phyloP scores from a whole-genome alignment of 2,113 vertebrate genomes.

The Piaya cayana region DNA sequence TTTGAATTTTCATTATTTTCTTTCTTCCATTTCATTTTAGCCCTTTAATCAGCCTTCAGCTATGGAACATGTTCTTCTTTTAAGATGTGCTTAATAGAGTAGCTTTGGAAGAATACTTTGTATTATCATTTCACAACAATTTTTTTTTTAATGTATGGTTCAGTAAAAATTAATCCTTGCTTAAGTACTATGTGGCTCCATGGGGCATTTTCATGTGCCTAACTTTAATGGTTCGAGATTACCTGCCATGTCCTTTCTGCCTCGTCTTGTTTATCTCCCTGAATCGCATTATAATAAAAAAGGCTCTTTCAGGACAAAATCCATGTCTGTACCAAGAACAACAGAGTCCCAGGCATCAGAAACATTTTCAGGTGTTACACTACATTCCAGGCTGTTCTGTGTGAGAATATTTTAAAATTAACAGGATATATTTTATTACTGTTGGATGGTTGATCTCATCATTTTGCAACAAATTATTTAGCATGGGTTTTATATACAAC shows the following conservation, averaged over 20 bases:
- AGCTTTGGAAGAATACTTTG: neutral
- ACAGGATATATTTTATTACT: neutral
- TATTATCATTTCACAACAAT: conserved; percentile 46
- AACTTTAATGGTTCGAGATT: neutral
- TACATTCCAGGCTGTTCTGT: neutral
- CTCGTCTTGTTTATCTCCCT: neutral
- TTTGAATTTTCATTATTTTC: neutral
- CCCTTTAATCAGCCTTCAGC: conserved; percentile 7
- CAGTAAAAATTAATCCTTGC: conserved; percentile 34
- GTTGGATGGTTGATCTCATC: neutral
- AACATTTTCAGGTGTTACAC: neutral
- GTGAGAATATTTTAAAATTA: neutral
- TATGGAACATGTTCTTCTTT: neutral
- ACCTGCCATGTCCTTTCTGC: neutral
- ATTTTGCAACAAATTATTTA: neutral
- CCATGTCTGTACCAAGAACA: neutral
- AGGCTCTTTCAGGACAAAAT: neutral
- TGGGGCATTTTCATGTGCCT: neutral
- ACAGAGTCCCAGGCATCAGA: neutral
- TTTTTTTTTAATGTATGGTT: conserved; percentile 15
- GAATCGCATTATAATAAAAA: neutral
- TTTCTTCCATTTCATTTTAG: neutral
- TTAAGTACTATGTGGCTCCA: conserved; percentile 14
- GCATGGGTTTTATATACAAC: neutral
- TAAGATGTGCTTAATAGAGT: conserved; percentile 33